These are phyloP conservation scores for Amphiura filiformis DNA, from an alignment of 35 echinoderm and acorn worm species.

Conservation along the genomic window DNA sequence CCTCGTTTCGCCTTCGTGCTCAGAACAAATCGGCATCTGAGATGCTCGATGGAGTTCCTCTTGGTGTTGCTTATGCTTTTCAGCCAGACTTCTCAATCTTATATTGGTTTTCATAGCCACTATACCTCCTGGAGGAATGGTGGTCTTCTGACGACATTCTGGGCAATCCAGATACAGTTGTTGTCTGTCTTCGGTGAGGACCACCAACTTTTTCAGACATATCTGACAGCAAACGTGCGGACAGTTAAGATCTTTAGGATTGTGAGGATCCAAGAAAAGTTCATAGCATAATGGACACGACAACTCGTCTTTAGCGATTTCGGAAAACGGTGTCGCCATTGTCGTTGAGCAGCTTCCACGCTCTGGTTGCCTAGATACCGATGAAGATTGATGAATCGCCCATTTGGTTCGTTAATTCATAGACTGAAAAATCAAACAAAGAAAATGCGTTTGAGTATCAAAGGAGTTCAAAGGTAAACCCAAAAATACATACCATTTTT, in stretches of 20 bases:
- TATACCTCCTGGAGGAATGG: background rate
- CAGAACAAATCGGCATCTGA: background rate
- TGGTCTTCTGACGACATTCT: background rate
- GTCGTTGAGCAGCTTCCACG: too few species aligned
- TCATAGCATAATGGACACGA: background rate
- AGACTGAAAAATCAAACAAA: too few species aligned
- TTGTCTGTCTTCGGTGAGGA: background rate
- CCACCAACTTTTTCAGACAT: background rate
- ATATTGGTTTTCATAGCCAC: background rate
- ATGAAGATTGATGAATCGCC: too few species aligned
- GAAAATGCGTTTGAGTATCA: too few species aligned
- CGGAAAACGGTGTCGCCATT: background rate
- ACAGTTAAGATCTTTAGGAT: conserved; percentile 5
- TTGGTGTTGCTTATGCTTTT: background rate
- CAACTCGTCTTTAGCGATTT: background rate
- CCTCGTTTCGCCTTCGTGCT: background rate
- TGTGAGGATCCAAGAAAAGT: background rate
- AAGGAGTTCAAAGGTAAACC: too few species aligned
- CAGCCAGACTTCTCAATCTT: background rate
- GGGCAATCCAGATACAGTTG: background rate
- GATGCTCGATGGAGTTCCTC: background rate
- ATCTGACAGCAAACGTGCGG: background rate
- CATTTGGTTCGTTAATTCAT: too few species aligned
- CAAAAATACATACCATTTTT: too few species aligned
- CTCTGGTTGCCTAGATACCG: too few species aligned